Evolutionary conservation across 2,797 vertebrate species (phyloP).

Genomic region (Galagoides demidoff): DNA sequence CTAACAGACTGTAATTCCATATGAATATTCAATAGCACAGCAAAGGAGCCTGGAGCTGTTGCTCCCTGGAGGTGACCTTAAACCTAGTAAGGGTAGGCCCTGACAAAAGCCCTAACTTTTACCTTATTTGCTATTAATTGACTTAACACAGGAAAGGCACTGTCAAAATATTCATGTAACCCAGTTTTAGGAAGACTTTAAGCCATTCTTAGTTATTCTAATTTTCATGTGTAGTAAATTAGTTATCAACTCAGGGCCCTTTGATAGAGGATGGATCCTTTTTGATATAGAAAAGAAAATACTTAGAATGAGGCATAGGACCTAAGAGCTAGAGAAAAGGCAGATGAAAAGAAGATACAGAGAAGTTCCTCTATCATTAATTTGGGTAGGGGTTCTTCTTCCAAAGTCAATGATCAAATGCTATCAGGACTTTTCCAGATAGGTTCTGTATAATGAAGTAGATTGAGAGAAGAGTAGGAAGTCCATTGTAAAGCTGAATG

Average conservation of each 20-base stretch:
- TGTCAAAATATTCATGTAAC: constrained; percentile 46
- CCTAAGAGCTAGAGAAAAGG: not conserved
- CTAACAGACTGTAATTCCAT: constrained; percentile 78
- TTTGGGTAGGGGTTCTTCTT: constrained; percentile 30
- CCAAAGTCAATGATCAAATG: not conserved
- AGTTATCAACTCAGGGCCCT: not conserved
- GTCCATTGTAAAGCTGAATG: not conserved
- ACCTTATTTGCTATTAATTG: constrained; percentile 30
- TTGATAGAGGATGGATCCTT: not conserved
- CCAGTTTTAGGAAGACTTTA: not conserved
- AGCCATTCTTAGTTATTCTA: constrained; percentile 16
- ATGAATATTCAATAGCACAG: constrained; percentile 78
- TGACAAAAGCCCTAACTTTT: constrained; percentile 2
- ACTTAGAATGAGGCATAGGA: constrained; percentile 5
- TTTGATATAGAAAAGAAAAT: not conserved
- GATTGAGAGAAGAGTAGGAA: not conserved
- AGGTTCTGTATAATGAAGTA: not conserved
- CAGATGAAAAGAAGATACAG: not conserved
- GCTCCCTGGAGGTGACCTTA: constrained; percentile 52
- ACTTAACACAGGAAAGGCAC: constrained; percentile 3
- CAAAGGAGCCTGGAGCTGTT: constrained; percentile 59
- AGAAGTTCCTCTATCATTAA: constrained; percentile 10
- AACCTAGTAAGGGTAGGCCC: constrained; percentile 6
- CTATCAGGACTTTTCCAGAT: not conserved
- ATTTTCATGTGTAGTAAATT: constrained; percentile 53